phyloP scores from a whole-genome alignment of 2,113 vertebrate genomes.

The Litocranius walleri region DNA sequence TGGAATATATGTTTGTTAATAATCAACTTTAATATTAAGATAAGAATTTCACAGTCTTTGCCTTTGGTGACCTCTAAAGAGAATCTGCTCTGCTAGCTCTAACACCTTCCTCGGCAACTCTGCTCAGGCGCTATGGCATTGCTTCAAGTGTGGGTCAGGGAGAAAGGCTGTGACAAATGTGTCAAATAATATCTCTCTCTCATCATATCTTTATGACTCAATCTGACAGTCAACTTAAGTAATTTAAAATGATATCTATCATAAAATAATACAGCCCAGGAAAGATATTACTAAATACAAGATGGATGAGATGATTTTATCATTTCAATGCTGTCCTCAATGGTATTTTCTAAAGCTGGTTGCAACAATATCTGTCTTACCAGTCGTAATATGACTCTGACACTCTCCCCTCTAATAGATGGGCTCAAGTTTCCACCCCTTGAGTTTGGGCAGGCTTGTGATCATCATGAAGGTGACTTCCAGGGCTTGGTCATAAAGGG shows the following conservation, averaged over 20 bases:
- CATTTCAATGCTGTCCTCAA: not conserved
- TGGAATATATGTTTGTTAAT: not conserved
- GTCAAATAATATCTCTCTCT: not conserved
- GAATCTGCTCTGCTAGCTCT: not conserved
- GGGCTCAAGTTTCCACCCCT: no score
- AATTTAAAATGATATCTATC: not conserved
- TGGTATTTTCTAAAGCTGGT: not conserved
- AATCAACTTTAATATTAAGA: not conserved
- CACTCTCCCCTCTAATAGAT: not conserved
- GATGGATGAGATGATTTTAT: not conserved
- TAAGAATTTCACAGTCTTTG: not conserved
- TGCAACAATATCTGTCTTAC: not conserved
- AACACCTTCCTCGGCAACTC: fast-evolving
- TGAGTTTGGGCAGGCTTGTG: not conserved
- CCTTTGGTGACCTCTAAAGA: not conserved
- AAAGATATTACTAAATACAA: not conserved
- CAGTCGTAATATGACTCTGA: not conserved
- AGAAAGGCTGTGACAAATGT: not conserved
- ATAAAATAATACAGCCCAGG: not conserved
- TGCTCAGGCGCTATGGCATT: not conserved
- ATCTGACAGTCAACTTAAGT: not conserved
- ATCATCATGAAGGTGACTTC: not conserved
- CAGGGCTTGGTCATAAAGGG: not conserved
- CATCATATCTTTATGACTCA: not conserved
- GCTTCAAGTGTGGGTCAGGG: not conserved